A percentile compares a stretch with the other conserved stretches of the same genome.
Evolutionary conservation across 2,888 invertebrate genomes (phyloP).

Genomic region (Eumerus sabulonum): DNA sequence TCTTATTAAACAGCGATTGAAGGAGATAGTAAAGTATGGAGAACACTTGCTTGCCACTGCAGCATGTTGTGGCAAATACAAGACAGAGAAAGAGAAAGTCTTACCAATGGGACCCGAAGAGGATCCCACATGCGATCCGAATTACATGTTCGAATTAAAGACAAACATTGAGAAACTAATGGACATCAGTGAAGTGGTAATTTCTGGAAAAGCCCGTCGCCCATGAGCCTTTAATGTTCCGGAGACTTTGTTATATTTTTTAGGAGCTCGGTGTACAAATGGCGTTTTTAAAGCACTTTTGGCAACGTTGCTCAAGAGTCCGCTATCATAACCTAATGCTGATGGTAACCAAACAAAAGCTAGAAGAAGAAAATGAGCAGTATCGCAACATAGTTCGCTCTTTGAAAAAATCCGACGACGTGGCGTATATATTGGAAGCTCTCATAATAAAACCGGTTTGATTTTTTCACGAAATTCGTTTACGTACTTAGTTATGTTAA

Average conservation of each 20-base stretch:
- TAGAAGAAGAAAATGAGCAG: constrained; percentile 74
- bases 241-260: too few relatives aligned
- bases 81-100: constrained; percentile 76
- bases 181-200: constrained; percentile 72
- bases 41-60: constrained; percentile 74
- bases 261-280: constrained; percentile 71
- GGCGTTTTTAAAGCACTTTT: constrained; percentile 73
- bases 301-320: constrained; percentile 75
- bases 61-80: constrained; percentile 75
- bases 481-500: too few relatives aligned
- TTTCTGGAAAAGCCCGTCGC: neutral
- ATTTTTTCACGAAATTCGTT: neutral
- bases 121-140: constrained; percentile 36
- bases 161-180: constrained; percentile 72
- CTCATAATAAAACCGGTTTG: constrained; percentile 29
- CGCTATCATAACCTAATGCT: constrained; percentile 73
- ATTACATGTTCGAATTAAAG: constrained; percentile 68
- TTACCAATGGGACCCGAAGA: constrained; percentile 70
- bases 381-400: constrained; percentile 75
- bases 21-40: constrained; percentile 73
- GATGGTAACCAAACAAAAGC: constrained; percentile 71
- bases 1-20: constrained; percentile 70
- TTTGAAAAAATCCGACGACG: constrained; percentile 72
- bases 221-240: neutral
- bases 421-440: constrained; percentile 32